Percentiles rank a stretch among this genome's conserved stretches.
These are phyloP conservation scores for Iguana delicatissima DNA, from an alignment of 2,797 vertebrate genomes.

Conservation along the genomic window DNA sequence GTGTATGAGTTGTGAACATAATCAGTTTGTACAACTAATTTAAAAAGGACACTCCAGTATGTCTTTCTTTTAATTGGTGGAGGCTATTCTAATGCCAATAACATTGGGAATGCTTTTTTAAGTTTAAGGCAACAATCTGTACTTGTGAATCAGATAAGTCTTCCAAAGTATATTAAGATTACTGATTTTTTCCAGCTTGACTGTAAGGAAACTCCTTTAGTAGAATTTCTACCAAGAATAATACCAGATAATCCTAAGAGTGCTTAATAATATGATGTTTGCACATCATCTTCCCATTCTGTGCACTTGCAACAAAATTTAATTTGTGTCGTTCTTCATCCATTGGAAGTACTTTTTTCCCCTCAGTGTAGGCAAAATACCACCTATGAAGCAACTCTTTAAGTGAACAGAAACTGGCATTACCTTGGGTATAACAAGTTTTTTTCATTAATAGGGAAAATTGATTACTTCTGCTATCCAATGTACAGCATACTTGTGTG, in stretches of 20 bases:
- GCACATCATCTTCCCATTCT: background rate
- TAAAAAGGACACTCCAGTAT: slow-evolving; percentile 39
- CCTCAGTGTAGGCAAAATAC: background rate
- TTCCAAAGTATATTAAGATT: slow-evolving; percentile 22
- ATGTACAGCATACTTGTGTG: slow-evolving; percentile 65
- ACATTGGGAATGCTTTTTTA: slow-evolving; percentile 48
- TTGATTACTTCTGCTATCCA: slow-evolving; percentile 56
- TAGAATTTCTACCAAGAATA: background rate
- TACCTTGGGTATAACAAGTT: slow-evolving; percentile 53
- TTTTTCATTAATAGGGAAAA: slow-evolving; percentile 56
- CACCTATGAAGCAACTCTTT: background rate
- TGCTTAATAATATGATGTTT: background rate
- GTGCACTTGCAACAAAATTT: background rate
- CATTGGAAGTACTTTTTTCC: background rate
- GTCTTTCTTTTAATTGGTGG: slow-evolving; percentile 30
- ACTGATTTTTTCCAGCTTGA: background rate
- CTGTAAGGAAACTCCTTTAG: no score
- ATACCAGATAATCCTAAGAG: background rate
- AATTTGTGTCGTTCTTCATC: background rate
- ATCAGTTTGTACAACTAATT: slow-evolving; percentile 41
- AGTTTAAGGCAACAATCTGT: background rate
- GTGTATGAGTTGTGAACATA: slow-evolving; percentile 3
- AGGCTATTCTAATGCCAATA: slow-evolving; percentile 33
- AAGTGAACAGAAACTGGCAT: slow-evolving; percentile 42
- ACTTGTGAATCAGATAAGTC: background rate